A percentile compares a stretch with the other conserved stretches of the same genome.
phyloP scores from a whole-genome alignment of 2,888 invertebrate species.

The Strigamia crassipes region DNA sequence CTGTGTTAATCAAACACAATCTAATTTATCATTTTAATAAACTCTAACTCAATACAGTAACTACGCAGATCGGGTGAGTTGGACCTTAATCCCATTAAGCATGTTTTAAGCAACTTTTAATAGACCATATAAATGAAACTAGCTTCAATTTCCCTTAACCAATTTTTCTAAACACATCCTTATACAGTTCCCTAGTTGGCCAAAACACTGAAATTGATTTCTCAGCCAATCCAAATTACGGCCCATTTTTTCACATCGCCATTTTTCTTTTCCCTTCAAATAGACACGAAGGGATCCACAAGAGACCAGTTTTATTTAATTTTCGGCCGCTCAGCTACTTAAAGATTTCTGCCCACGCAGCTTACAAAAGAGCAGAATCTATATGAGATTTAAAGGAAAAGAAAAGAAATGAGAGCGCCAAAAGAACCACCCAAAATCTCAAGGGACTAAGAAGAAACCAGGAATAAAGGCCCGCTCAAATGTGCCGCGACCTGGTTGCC shows the following conservation, averaged over 20 bases:
- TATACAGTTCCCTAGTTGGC: not conserved
- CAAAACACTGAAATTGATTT: constrained; percentile 11
- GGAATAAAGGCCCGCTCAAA: constrained; percentile 14
- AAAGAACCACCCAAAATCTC: constrained; percentile 2
- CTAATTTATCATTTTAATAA: not conserved
- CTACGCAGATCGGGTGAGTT: not conserved
- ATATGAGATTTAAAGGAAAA: constrained; percentile 1
- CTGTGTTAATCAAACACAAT: not conserved
- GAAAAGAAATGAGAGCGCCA: constrained; percentile 8
- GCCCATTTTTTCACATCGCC: constrained; percentile 11
- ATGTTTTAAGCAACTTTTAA: not conserved
- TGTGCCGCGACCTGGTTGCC: constrained; percentile 22
- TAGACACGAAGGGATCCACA: not conserved
- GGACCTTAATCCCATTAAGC: not conserved
- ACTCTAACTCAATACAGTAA: not conserved
- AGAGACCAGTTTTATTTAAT: constrained; percentile 36
- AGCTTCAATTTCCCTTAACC: not conserved
- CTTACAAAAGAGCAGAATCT: constrained; percentile 5
- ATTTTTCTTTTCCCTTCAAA: not conserved
- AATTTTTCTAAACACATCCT: not conserved
- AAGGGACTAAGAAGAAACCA: constrained; percentile 5
- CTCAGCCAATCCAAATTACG: constrained; percentile 32
- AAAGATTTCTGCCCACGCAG: constrained; percentile 40
- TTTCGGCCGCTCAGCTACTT: constrained; percentile 33
- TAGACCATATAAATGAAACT: not conserved